phyloP scores from a whole-genome alignment of 2,113 vertebrate genomes.

The Isurus oxyrinchus region DNA sequence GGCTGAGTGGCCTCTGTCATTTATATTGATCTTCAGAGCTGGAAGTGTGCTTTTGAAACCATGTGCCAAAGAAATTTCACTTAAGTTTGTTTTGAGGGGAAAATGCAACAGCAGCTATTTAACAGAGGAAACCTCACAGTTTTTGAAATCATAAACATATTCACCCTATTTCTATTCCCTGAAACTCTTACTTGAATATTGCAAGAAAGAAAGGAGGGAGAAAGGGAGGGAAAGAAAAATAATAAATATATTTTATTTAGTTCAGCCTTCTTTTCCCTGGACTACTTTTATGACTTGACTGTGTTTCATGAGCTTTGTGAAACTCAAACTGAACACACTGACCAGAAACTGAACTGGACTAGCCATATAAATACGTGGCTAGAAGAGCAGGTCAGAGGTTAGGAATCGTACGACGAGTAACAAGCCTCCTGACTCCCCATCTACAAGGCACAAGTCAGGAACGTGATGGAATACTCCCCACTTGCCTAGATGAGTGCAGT shows the following conservation, averaged over 20 bases:
- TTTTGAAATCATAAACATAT: not conserved
- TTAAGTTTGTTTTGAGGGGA: not conserved
- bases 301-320: not conserved
- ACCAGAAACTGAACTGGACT: too few relatives aligned
- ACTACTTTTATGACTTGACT: not conserved
- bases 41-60: not conserved
- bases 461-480: too few relatives aligned
- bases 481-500: too few relatives aligned
- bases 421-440: too few relatives aligned
- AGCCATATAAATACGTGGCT: too few relatives aligned
- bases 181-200: not conserved
- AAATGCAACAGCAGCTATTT: not conserved
- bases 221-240: not conserved
- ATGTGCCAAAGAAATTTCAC: not conserved
- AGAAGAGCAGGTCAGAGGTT: too few relatives aligned
- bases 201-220: not conserved
- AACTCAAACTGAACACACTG: not conserved
- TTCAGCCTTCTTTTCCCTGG: not conserved
- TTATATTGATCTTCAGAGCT: not conserved
- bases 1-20: not conserved
- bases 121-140: not conserved
- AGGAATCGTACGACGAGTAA: too few relatives aligned
- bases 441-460: too few relatives aligned
- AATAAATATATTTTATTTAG: not conserved
- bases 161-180: not conserved